Evolutionary conservation across 2,888 invertebrate species (phyloP).

Genomic region (Apocheima hispidaria): DNA sequence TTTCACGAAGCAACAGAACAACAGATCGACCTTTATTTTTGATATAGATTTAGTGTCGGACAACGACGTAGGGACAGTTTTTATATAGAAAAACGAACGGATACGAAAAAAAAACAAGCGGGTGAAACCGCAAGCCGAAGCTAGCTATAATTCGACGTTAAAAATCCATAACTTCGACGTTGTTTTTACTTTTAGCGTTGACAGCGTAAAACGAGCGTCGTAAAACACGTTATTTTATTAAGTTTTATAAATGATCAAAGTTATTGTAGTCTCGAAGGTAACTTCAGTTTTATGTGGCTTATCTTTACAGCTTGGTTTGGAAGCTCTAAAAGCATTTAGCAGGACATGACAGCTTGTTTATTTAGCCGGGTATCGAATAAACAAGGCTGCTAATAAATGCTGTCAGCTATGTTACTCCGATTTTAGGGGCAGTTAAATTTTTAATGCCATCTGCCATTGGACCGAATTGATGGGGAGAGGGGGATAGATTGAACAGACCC

Average conservation of each 20-base stretch:
- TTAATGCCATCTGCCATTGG: neutral
- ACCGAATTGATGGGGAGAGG: neutral
- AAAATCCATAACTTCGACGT: too few relatives aligned
- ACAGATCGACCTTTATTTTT: too few relatives aligned
- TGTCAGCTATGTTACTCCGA: neutral
- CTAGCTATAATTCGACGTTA: too few relatives aligned
- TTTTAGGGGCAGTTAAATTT: neutral
- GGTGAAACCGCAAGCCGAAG: too few relatives aligned
- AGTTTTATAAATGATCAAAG: neutral
- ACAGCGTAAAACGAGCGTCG: neutral
- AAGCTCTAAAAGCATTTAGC: neutral
- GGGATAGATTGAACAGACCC: too few relatives aligned
- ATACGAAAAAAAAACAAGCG: too few relatives aligned
- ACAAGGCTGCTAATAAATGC: neutral
- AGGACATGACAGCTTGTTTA: neutral
- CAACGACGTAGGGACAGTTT: too few relatives aligned
- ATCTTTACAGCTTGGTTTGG: conserved; percentile 1
- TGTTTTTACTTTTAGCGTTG: too few relatives aligned
- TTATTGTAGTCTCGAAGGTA: neutral
- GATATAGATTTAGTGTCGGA: too few relatives aligned
- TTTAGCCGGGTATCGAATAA: too few relatives aligned
- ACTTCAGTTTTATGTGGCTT: neutral
- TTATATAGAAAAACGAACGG: too few relatives aligned
- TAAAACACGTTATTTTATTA: neutral
- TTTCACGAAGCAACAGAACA: too few relatives aligned